A percentile compares a stretch with the other conserved stretches of the same genome.
Conservation (phyloP, 1,140 invertebrate genomes). For the Tigriopus japonicus region DNA sequence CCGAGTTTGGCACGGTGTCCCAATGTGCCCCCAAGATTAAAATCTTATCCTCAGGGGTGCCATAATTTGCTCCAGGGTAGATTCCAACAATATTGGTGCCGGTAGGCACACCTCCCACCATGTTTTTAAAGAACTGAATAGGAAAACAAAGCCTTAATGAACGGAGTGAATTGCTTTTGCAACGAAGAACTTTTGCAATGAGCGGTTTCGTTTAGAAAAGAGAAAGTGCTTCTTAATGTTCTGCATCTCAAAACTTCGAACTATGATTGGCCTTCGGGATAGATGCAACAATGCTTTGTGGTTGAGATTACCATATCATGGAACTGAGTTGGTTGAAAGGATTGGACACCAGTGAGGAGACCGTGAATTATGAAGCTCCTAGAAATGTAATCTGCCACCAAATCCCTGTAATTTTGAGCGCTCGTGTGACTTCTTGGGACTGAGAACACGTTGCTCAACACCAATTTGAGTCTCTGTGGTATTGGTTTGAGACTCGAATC, state of each 20-base stretch:
- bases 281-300: background rate
- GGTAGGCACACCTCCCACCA: background rate
- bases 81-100: constrained; percentile 27
- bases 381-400: background rate
- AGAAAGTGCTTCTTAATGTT: too few species aligned
- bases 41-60: constrained; percentile 24
- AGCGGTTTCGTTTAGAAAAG: background rate
- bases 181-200: background rate
- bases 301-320: background rate
- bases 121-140: background rate
- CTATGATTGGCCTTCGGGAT: too few species aligned
- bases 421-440: background rate
- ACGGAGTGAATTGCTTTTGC: background rate
- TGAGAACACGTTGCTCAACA: background rate
- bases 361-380: background rate
- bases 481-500: background rate
- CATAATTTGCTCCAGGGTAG: constrained; percentile 23
- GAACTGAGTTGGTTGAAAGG: background rate
- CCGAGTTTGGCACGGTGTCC: constrained; percentile 22
- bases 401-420: background rate
- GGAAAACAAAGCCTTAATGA: background rate
- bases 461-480: background rate
- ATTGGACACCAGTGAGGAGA: background rate
- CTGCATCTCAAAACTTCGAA: too few species aligned
- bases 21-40: constrained; percentile 29